A percentile compares a stretch with the other conserved stretches of the same genome.
These are phyloP conservation scores for Falco naumanni DNA, from an alignment of 2,797 vertebrate species.

Conservation along the genomic window DNA sequence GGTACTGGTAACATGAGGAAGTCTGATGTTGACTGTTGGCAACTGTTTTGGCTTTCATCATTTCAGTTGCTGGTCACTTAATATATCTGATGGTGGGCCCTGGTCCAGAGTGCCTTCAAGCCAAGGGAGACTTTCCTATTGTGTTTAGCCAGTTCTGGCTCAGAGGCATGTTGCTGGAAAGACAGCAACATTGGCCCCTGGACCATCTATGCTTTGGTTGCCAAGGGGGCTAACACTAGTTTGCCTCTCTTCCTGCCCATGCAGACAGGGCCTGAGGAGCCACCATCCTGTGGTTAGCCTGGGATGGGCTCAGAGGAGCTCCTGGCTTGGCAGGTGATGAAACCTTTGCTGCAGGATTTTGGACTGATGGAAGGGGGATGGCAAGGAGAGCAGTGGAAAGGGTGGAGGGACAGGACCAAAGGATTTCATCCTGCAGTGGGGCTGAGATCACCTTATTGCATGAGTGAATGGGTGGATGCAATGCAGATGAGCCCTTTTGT, in stretches of 20 bases:
- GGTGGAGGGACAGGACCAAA: neutral
- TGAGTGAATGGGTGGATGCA: neutral
- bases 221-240: neutral
- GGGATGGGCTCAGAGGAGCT: neutral
- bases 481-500: neutral
- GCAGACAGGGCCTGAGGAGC: neutral
- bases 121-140: neutral
- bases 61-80: neutral
- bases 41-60: neutral
- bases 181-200: neutral
- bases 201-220: neutral
- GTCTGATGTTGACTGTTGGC: neutral
- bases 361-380: neutral
- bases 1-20: neutral
- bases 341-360: neutral
- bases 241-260: neutral
- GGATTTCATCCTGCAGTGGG: neutral
- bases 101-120: neutral
- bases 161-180: neutral
- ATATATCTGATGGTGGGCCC: neutral
- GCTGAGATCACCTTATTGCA: neutral
- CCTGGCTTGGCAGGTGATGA: neutral
- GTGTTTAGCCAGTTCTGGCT: neutral
- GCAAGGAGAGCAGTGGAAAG: neutral
- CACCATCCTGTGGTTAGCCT: neutral